Evolutionary conservation across 2,888 invertebrate species (phyloP).

Genomic region (Caenorhabditis doughertyi): DNA sequence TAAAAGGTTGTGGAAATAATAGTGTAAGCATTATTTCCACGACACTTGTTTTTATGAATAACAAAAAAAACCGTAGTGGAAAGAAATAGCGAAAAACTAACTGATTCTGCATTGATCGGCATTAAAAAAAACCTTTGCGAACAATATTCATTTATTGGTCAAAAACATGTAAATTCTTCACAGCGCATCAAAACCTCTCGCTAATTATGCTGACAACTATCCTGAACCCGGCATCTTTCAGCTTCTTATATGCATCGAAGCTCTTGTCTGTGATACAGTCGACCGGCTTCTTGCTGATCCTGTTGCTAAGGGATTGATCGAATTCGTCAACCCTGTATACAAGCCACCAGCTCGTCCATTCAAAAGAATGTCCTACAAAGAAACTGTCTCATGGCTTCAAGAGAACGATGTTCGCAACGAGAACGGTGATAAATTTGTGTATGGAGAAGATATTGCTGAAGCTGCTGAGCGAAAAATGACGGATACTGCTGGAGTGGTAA

Average conservation of each 20-base stretch:
- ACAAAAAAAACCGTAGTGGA: too few relatives aligned
- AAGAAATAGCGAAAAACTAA: too few relatives aligned
- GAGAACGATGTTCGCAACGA: conserved; percentile 96
- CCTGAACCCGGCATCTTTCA: too few relatives aligned
- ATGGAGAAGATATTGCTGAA: conserved; percentile 99
- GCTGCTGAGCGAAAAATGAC: conserved; percentile 99
- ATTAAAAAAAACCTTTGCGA: too few relatives aligned
- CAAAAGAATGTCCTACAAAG: conserved; percentile 93
- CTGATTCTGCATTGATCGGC: too few relatives aligned
- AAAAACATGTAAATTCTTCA: too few relatives aligned
- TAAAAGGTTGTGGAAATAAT: too few relatives aligned
- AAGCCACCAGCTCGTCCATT: conserved; percentile 92
- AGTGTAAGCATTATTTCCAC: too few relatives aligned
- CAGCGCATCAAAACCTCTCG: too few relatives aligned
- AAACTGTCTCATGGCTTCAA: conserved; percentile 94
- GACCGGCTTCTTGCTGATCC: conserved; percentile 93
- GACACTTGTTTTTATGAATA: too few relatives aligned
- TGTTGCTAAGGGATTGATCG: conserved; percentile 88
- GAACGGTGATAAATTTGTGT: conserved; percentile 96
- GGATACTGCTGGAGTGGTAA: conserved; percentile 91
- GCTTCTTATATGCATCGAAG: conserved; percentile 91
- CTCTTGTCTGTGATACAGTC: conserved; percentile 95
- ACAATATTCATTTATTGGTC: too few relatives aligned
- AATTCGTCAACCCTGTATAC: conserved; percentile 94
- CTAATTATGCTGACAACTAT: too few relatives aligned